Evolutionary conservation across 2,113 vertebrate genomes (phyloP).

Genomic region (Prunella himalayana): DNA sequence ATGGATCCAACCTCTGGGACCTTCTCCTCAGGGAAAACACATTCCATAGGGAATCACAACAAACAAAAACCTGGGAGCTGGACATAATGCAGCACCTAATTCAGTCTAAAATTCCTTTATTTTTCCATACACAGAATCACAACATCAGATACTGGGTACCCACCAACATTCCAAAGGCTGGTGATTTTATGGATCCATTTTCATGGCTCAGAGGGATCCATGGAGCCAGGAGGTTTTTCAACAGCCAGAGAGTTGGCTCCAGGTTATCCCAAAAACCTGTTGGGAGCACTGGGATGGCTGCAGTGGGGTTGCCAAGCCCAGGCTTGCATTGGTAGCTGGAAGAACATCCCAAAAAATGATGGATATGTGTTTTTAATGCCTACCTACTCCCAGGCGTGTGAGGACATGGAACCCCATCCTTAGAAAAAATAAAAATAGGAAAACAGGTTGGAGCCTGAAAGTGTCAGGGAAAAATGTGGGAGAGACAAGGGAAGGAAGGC

Average conservation of each 20-base stretch:
- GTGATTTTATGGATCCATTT: not conserved
- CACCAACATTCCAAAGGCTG: not conserved
- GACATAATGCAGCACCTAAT: not conserved
- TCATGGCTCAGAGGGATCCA: not conserved
- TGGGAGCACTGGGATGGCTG: fast-evolving
- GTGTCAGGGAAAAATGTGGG: not conserved
- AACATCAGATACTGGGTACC: not conserved
- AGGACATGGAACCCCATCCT: not conserved
- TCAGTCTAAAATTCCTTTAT: not conserved
- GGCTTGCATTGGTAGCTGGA: not conserved
- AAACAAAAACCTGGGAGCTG: not conserved
- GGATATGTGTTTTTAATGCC: not conserved
- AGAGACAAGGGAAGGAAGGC: not conserved
- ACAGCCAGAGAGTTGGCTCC: not conserved
- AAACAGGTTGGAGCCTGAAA: not conserved
- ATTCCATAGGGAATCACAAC: not conserved
- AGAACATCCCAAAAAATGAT: not conserved
- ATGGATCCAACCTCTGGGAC: not conserved
- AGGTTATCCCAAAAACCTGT: not conserved
- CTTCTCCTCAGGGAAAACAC: not conserved
- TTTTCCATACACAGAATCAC: not conserved
- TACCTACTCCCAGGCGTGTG: not conserved
- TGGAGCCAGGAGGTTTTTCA: not conserved
- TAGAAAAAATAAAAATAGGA: not conserved
- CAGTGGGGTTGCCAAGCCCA: not conserved